A percentile compares a stretch with the other conserved stretches of the same genome.
phyloP scores from a whole-genome alignment of 1,140 invertebrate genomes.

The Sitobion miscanthi region DNA sequence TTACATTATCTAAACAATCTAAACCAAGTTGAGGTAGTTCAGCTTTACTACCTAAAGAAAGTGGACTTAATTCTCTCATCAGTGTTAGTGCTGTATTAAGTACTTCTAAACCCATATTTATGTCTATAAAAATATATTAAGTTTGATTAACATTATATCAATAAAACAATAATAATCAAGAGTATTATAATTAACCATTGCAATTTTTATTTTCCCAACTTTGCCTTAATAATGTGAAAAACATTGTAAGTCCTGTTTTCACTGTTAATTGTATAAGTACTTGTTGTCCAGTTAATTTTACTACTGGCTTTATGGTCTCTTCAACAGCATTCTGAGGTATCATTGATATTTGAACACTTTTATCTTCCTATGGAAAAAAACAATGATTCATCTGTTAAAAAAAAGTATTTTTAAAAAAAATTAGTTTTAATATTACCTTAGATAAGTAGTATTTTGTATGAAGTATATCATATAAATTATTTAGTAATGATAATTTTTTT shows the following conservation, averaged over 20 bases:
- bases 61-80: slow-evolving; percentile 67
- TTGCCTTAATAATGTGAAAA: slow-evolving; percentile 70
- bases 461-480: slow-evolving; percentile 47
- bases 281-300: slow-evolving; percentile 64
- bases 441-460: slow-evolving; percentile 30
- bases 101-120: slow-evolving; percentile 63
- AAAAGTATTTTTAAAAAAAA: background rate
- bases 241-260: slow-evolving; percentile 69
- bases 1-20: slow-evolving; percentile 67
- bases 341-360: slow-evolving; percentile 53
- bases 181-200: slow-evolving; percentile 55
- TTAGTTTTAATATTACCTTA: slow-evolving; percentile 42
- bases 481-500: slow-evolving; percentile 37
- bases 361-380: slow-evolving; percentile 34
- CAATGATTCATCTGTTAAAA: background rate
- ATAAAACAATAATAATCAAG: background rate
- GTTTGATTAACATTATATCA: background rate
- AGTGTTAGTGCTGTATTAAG: slow-evolving; percentile 68
- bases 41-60: slow-evolving; percentile 70
- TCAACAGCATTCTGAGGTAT: slow-evolving; percentile 45
- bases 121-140: slow-evolving; percentile 42
- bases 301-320: slow-evolving; percentile 11
- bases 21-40: slow-evolving; percentile 68
- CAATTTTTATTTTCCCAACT: slow-evolving; percentile 66
- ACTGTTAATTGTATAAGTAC: slow-evolving; percentile 72